phyloP scores from a whole-genome alignment of 2,888 invertebrate genomes.

The Sminthurinus aureus region DNA sequence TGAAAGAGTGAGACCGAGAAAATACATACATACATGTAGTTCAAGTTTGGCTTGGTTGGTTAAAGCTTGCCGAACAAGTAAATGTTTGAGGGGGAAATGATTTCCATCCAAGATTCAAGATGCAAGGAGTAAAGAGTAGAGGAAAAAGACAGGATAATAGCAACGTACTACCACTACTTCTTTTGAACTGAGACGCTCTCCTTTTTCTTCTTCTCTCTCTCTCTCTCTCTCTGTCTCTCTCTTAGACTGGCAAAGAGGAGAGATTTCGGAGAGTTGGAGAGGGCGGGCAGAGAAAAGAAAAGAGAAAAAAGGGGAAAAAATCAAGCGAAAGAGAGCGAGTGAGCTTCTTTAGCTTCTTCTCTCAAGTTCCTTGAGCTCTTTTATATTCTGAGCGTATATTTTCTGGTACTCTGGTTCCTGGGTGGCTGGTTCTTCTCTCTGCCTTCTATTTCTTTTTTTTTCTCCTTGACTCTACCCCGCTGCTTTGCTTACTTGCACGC shows the following conservation, averaged over 20 bases:
- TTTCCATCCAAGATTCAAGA: slow-evolving; percentile 27
- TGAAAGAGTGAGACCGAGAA: slow-evolving; percentile 7
- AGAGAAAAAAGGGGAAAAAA: slow-evolving; percentile 43
- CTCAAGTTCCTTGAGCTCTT: slow-evolving; percentile 28
- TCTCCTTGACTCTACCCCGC: slow-evolving; percentile 7
- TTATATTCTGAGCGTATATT: slow-evolving; percentile 50
- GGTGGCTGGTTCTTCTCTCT: not conserved
- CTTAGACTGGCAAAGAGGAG: slow-evolving; percentile 24
- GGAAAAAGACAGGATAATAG: not conserved
- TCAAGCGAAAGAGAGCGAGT: not conserved
- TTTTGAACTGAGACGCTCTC: not conserved
- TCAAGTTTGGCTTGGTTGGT: slow-evolving; percentile 40
- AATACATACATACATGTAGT: not conserved
- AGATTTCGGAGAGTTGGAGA: slow-evolving; percentile 28
- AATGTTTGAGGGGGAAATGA: slow-evolving; percentile 47
- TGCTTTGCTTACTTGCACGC: slow-evolving; percentile 21
- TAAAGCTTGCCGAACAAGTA: slow-evolving; percentile 43
- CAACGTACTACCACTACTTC: not conserved
- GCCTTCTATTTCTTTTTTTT: slow-evolving; percentile 29
- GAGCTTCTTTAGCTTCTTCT: not conserved
- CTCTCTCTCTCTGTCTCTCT: no score
- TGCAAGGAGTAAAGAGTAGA: slow-evolving; percentile 31
- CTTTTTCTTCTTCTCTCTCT: no score
- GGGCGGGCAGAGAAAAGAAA: slow-evolving; percentile 20
- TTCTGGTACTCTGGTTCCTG: slow-evolving; percentile 49